A percentile compares a stretch with the other conserved stretches of the same genome.
Evolutionary conservation across 2,113 vertebrate genomes (phyloP).

Genomic region (Leptobrachium ailaonicum): DNA sequence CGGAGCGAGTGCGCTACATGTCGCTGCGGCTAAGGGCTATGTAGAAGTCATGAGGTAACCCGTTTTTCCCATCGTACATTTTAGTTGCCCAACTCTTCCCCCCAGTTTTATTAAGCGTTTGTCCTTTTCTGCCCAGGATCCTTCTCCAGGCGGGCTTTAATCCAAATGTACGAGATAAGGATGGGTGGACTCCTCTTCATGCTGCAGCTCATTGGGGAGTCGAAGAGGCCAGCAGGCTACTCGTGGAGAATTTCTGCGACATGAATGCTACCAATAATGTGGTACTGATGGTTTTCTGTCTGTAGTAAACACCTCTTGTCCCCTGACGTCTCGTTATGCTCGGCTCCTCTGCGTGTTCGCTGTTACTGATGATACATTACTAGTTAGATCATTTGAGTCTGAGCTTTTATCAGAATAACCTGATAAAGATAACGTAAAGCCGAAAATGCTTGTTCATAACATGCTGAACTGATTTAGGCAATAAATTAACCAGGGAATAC

Average conservation of each 20-base stretch:
- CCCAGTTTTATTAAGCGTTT: not conserved
- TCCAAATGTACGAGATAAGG: slow-evolving; percentile 76
- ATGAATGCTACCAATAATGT: slow-evolving; percentile 84
- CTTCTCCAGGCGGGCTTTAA: slow-evolving; percentile 85
- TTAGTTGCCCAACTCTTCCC: too few relatives aligned
- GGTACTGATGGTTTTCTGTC: slow-evolving; percentile 56
- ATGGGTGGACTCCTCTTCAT: slow-evolving; percentile 88
- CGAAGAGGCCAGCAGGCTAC: slow-evolving; percentile 78
- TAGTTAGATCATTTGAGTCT: too few relatives aligned
- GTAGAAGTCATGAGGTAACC: slow-evolving; percentile 86
- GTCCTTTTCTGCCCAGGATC: slow-evolving; percentile 64
- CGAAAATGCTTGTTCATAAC: too few relatives aligned
- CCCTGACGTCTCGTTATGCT: too few relatives aligned
- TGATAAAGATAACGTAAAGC: too few relatives aligned
- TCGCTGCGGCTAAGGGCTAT: slow-evolving; percentile 89
- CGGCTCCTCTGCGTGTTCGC: too few relatives aligned
- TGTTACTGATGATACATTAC: too few relatives aligned
- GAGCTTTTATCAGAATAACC: too few relatives aligned
- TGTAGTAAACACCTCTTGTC: too few relatives aligned
- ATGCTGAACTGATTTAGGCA: too few relatives aligned
- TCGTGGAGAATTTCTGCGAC: slow-evolving; percentile 83
- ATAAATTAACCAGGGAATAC: too few relatives aligned
- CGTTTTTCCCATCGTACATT: too few relatives aligned
- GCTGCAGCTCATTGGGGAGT: slow-evolving; percentile 89
- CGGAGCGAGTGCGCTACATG: slow-evolving; percentile 83